Percentiles rank a stretch among this genome's conserved stretches.
Evolutionary conservation across 1,140 invertebrate species (phyloP).

Genomic region (Tetranychus urticae): DNA sequence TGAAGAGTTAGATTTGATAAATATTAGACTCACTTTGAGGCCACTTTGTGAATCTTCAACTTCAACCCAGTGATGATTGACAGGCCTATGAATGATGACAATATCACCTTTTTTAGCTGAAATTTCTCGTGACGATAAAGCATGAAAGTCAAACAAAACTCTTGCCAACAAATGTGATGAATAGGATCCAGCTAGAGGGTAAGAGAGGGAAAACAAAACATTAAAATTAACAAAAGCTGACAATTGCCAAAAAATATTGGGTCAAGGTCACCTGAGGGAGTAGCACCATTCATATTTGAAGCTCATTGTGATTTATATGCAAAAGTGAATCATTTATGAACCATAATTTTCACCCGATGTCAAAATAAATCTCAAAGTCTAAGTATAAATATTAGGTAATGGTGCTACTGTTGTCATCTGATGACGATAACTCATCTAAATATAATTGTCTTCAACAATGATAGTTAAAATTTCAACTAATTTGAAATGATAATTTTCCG

Average conservation of each 20-base stretch:
- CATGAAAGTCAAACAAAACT: conserved; percentile 7
- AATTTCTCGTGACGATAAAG: conserved; percentile 36
- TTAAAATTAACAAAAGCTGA: not conserved
- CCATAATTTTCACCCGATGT: too few relatives aligned
- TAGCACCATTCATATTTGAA: too few relatives aligned
- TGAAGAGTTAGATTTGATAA: not conserved
- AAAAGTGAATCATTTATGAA: too few relatives aligned
- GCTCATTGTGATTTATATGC: not conserved
- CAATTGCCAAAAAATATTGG: too few relatives aligned
- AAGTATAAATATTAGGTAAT: too few relatives aligned
- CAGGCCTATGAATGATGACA: conserved; percentile 56
- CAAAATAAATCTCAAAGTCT: too few relatives aligned
- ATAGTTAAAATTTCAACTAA: too few relatives aligned
- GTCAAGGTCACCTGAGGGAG: too few relatives aligned
- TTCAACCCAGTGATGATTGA: conserved; percentile 86
- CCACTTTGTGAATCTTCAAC: conserved; percentile 38
- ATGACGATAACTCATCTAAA: too few relatives aligned
- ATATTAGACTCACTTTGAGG: conserved; percentile 2
- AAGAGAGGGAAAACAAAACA: not conserved
- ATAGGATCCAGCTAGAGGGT: not conserved
- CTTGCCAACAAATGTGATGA: not conserved
- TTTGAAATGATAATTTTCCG: too few relatives aligned
- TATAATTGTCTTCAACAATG: too few relatives aligned
- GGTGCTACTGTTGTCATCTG: too few relatives aligned
- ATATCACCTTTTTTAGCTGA: conserved; percentile 70